phyloP scores from a whole-genome alignment of 2,888 invertebrate genomes.

The Notodonta dromedarius region DNA sequence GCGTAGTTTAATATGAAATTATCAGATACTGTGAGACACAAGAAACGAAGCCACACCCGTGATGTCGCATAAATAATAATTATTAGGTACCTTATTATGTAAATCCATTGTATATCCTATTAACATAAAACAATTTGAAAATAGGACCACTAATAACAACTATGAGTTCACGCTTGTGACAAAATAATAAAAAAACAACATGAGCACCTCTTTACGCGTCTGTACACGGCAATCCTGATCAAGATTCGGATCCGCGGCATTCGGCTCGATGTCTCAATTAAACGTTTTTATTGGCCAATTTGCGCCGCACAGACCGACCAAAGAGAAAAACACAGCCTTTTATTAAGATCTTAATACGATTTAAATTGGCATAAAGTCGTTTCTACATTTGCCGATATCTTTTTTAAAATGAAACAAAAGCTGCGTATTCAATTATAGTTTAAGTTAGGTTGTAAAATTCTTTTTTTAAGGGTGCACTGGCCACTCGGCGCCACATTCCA shows the following conservation, averaged over 20 bases:
- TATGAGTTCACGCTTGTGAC: too few relatives aligned
- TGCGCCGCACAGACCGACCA: constrained; percentile 29
- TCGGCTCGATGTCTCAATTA: constrained; percentile 73
- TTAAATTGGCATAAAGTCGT: constrained; percentile 31
- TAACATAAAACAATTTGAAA: too few relatives aligned
- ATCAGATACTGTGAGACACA: too few relatives aligned
- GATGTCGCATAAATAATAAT: too few relatives aligned
- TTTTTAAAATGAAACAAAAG: not conserved
- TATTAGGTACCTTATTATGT: too few relatives aligned
- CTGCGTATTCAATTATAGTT: not conserved
- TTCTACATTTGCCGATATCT: constrained; percentile 11
- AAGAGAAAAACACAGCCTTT: constrained; percentile 27
- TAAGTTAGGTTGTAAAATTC: not conserved
- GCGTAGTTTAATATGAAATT: too few relatives aligned
- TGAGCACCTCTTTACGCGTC: constrained; percentile 31
- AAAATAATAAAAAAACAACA: not conserved
- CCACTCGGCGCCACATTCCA: not conserved
- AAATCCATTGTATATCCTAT: too few relatives aligned
- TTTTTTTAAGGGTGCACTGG: not conserved
- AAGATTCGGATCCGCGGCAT: constrained; percentile 61
- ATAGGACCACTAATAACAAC: too few relatives aligned
- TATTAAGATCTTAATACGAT: constrained; percentile 28
- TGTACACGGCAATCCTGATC: constrained; percentile 42
- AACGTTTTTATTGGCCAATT: constrained; percentile 67
- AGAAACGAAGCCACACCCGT: too few relatives aligned